Base-by-base conservation (phyloP, 2,888 invertebrate genomes). In the Sinelater perroti region DNA sequence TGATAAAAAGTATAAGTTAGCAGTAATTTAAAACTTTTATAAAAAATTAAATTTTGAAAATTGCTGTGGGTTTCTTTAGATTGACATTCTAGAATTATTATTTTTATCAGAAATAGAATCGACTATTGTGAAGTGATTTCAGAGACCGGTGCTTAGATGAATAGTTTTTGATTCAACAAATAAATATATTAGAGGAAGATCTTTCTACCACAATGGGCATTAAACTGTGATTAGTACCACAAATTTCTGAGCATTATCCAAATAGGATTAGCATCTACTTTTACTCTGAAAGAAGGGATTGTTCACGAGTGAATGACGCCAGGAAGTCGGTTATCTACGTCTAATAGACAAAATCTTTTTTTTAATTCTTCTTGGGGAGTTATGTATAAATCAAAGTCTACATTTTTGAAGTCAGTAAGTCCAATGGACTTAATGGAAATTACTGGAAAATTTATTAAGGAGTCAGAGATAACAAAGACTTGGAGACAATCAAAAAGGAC, bases 171-270 rank as follows among this genome's bases (percentile, higher is more conserved):
- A 85, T 79, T 84, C 83, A 85, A 73, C 82, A 82, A 78, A 84
- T 81, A 73, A 85, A 85, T 66, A 73, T 79, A 71, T 80, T 80
- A 68, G 79, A 74, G 60, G 78, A 76, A 46, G 83, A 79, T 70
- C 80, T 81, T 84, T 87, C 85, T 70, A 87, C 75, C 57, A 83
- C 81, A 83, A 90, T 89, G 24, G 89, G 90, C 79, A 91, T 91
- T 83, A 90, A 90, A 56, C 88, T 88, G 76, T 91, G 89, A 75
- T 91, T 90, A 49, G 86, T 84, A 0, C 90, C 90, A 79, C 90
- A 91, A 81, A 91, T 90, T 85, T 91, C 89, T 67, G 89, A 90
- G 75, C 90, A 91, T 84, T 90, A 89, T 0, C 89, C 89, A 78
- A 79, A 90, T 77, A n/a, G n/a, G 0, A 86, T 84, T 83, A 11